Evolutionary conservation across 2,888 invertebrate species (phyloP), one percentile per base, ranked within the genome.

Genomic region (Candidula unifasciata): DNA sequence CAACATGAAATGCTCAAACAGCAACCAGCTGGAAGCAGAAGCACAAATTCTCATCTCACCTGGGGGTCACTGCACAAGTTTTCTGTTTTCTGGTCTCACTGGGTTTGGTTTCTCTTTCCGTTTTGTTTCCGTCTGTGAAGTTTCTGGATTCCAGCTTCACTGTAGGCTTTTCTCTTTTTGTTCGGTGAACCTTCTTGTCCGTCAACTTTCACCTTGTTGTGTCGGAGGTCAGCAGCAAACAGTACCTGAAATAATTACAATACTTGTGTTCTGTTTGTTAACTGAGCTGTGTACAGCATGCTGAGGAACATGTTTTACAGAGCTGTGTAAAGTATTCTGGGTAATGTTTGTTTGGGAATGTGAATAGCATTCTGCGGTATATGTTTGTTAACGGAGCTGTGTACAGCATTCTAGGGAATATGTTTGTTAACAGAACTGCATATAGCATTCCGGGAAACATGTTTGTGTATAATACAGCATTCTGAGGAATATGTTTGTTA

Each of bases 221-320:
- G 95, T 94, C 96, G 96, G 84, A 97, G 94, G 92, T 97, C 96
- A n/a, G 96, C 96, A 93, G 96, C 96, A 93, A 97, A 97, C 71
- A 97, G 93, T 18, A 97, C 95, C 96, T 96, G 92, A 1, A 60
- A 27, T 80, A 18, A 57, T 74, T 69, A 57, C 5, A n/a, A 69
- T 80, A 18, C 24, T 30, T 10, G 13, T 2, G 13, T 37, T 37
- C 21, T 30, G n/a, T 71, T 21, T 2, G 10, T 33, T 33, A 54
- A 54, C 54, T 54, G 54, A 54, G 18, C 18, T 5, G 3, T n/a
- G n/a, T 60, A n/a, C 60, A 60, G 30, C 30, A 27, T 27, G 30
- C n/a, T 3, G n/a, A 66, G 13, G 66, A 66, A 66, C 8, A 66
- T 60, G 18, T 54, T 13, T 18, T 13, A 13, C 10, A 54, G 18